A percentile compares a stretch with the other conserved stretches of the same genome.
phyloP scores from a whole-genome alignment of 2,797 vertebrate genomes.

The Philypnodon macrostomus region DNA sequence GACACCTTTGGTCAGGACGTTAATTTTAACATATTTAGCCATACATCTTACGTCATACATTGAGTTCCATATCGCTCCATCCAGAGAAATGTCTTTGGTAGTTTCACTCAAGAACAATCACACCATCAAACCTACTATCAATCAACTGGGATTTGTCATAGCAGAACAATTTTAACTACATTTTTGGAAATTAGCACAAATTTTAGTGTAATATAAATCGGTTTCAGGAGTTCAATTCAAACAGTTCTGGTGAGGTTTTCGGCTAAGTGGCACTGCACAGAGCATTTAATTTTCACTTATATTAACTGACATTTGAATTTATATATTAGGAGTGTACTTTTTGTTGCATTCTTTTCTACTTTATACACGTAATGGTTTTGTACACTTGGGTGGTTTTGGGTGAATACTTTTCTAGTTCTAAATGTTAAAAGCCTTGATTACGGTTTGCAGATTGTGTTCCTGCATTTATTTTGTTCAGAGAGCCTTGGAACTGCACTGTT shows the following conservation, averaged over 20 bases:
- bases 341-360: constrained; percentile 16
- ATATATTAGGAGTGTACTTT: background rate
- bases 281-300: background rate
- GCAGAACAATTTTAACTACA: constrained; percentile 26
- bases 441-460: constrained; percentile 18
- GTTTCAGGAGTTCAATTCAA: background rate
- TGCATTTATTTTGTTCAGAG: constrained; percentile 40
- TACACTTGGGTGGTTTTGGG: constrained; percentile 20
- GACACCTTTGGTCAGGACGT: constrained; percentile 18
- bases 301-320: background rate
- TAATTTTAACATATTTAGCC: no score
- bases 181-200: constrained; percentile 38
- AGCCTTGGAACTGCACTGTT: constrained; percentile 44
- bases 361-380: constrained; percentile 18
- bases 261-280: background rate
- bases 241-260: constrained; percentile 3
- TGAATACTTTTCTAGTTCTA: no score
- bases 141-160: constrained; percentile 37
- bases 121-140: constrained; percentile 38
- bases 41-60: background rate
- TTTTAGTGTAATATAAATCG: background rate
- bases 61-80: background rate
- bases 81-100: constrained; percentile 1
- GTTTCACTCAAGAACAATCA: constrained; percentile 45
- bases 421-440: constrained; percentile 2